Evolutionary conservation across 1,140 invertebrate species (phyloP).

Genomic region (Melitaea cinxia): DNA sequence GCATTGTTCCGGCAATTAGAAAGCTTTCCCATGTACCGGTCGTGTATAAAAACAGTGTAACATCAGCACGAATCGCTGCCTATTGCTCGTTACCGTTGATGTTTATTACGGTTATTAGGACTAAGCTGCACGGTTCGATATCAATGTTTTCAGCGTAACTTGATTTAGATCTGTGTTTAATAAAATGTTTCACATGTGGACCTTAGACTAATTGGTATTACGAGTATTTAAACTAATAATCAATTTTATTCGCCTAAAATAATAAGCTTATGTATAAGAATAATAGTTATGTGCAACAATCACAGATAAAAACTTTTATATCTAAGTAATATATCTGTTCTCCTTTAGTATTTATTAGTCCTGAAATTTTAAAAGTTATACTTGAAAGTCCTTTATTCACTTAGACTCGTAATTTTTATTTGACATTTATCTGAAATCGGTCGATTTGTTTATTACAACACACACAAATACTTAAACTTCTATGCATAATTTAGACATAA

Average conservation of each 20-base stretch:
- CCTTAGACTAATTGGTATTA: background rate
- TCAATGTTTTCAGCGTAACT: constrained; percentile 62
- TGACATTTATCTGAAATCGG: too few species aligned
- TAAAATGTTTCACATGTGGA: constrained; percentile 13
- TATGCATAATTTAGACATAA: background rate
- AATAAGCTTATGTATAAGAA: too few species aligned
- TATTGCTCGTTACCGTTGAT: constrained; percentile 80
- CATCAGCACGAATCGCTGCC: constrained; percentile 80
- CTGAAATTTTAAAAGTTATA: too few species aligned
- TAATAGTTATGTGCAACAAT: too few species aligned
- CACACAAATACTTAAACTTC: too few species aligned
- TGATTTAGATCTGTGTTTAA: constrained; percentile 45
- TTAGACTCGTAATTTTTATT: too few species aligned
- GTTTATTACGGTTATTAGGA: constrained; percentile 81
- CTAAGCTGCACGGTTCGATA: constrained; percentile 73
- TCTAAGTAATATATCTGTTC: too few species aligned
- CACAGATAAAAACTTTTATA: too few species aligned
- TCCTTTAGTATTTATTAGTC: too few species aligned
- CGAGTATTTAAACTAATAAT: background rate
- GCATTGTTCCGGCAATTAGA: constrained; percentile 82
- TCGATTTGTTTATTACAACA: too few species aligned
- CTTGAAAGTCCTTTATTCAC: too few species aligned
- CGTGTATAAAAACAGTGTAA: constrained; percentile 81
- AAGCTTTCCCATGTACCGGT: constrained; percentile 80
- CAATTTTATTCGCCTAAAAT: background rate